These are phyloP conservation scores for Dromaius novaehollandiae DNA, from an alignment of 2,113 vertebrate genomes.

Conservation along the genomic window DNA sequence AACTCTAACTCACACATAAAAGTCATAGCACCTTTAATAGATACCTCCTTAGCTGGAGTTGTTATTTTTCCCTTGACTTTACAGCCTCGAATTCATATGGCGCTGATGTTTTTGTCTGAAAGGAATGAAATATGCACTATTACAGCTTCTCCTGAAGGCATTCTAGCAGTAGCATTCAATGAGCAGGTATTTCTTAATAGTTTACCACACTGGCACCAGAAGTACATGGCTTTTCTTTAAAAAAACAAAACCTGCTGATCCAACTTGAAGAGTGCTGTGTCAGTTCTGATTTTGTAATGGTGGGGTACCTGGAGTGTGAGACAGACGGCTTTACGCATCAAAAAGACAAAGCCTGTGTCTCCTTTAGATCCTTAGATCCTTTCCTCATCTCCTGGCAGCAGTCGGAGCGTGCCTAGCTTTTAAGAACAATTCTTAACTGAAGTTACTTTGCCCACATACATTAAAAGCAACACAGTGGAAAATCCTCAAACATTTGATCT, in stretches of 20 bases:
- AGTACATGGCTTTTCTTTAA: background rate
- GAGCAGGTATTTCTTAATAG: background rate
- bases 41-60: background rate
- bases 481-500: background rate
- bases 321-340: background rate
- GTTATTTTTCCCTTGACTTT: background rate
- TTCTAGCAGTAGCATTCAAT: rapidly evolving
- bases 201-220: background rate
- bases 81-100: rapidly evolving
- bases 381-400: background rate
- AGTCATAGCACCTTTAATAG: background rate
- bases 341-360: background rate
- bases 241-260: background rate
- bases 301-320: background rate
- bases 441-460: background rate
- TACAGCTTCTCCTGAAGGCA: background rate
- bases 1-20: background rate
- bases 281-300: background rate
- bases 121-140: background rate
- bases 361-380: too few relatives aligned
- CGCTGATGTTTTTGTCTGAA: background rate
- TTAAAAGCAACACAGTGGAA: background rate
- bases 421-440: background rate
- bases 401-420: background rate
- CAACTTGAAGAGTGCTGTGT: background rate